Evolutionary conservation across 2,113 vertebrate species (phyloP).

Genomic region (Callionymus lyra): DNA sequence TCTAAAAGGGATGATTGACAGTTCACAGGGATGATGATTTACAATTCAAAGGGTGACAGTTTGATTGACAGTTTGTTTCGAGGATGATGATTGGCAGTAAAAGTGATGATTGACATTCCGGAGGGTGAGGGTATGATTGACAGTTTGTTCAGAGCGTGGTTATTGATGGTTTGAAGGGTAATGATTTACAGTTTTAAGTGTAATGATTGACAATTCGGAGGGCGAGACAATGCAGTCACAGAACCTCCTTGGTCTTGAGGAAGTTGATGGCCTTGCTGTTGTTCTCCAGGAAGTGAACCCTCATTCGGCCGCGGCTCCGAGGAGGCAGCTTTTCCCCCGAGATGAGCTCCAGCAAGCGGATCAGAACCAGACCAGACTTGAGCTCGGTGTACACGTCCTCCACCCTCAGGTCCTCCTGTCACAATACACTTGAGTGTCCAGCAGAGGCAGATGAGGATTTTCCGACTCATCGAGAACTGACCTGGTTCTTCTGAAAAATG

Average conservation of each 20-base stretch:
- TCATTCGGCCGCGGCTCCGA: constrained; percentile 67
- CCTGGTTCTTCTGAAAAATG: constrained; percentile 70
- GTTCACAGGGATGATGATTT: no score
- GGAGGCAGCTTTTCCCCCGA: constrained; percentile 66
- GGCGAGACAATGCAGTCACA: constrained; percentile 16
- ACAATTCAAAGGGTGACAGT: no score
- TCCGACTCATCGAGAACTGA: constrained; percentile 21
- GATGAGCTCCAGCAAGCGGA: constrained; percentile 80
- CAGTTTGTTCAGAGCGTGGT: not conserved
- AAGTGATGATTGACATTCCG: no score
- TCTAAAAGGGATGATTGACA: no score
- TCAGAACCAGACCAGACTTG: constrained; percentile 71
- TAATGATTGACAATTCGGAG: not conserved
- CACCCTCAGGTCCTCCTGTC: constrained; percentile 63
- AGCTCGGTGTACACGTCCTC: constrained; percentile 76
- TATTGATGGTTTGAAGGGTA: no score
- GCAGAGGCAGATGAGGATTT: no score
- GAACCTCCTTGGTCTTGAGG: constrained; percentile 74
- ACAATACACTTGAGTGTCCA: no score
- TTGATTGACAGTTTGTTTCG: no score
- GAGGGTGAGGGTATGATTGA: no score
- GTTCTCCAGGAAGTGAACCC: constrained; percentile 85
- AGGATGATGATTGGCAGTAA: no score
- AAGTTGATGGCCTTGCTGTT: constrained; percentile 83
- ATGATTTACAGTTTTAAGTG: not conserved